Conservation (phyloP, 1,140 invertebrate genomes). For the Drosophila rufa region DNA sequence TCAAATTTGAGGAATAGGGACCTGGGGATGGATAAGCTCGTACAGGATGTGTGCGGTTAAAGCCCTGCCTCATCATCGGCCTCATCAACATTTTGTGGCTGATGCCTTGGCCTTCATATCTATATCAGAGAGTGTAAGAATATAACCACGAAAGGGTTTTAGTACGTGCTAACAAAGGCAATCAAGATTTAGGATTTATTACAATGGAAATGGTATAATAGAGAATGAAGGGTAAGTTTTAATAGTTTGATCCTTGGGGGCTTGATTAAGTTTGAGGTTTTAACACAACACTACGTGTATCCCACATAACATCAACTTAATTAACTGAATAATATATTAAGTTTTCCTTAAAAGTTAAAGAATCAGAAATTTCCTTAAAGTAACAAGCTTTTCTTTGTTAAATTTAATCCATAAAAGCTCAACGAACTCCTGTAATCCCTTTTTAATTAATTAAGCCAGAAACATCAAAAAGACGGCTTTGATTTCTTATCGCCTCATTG, state of each 20-base stretch:
- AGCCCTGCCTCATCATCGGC: conserved; percentile 13
- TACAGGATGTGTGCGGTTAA: conserved; percentile 18
- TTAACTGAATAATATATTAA: background rate
- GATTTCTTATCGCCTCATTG: conserved; percentile 14
- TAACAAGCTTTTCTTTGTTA: no score
- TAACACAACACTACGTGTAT: background rate
- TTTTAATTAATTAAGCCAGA: background rate
- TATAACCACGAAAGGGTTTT: conserved; percentile 34
- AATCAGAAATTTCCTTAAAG: no score
- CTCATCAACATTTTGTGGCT: conserved; percentile 41
- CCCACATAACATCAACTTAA: background rate
- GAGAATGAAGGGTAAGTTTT: conserved; percentile 3
- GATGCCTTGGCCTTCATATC: conserved; percentile 29
- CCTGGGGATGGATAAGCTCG: conserved; percentile 3
- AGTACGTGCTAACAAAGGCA: conserved; percentile 26
- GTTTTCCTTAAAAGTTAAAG: background rate
- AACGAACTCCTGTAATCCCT: background rate
- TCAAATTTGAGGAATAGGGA: conserved; percentile 23
- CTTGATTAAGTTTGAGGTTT: conserved; percentile 2
- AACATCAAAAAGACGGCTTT: background rate
- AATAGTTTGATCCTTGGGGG: background rate
- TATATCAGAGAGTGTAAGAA: conserved; percentile 15
- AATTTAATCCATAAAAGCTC: no score
- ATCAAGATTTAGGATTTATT: conserved; percentile 26
- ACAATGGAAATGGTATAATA: conserved; percentile 8